Conservation (phyloP, 2,113 vertebrate genomes). For the Platichthys flesus region DNA sequence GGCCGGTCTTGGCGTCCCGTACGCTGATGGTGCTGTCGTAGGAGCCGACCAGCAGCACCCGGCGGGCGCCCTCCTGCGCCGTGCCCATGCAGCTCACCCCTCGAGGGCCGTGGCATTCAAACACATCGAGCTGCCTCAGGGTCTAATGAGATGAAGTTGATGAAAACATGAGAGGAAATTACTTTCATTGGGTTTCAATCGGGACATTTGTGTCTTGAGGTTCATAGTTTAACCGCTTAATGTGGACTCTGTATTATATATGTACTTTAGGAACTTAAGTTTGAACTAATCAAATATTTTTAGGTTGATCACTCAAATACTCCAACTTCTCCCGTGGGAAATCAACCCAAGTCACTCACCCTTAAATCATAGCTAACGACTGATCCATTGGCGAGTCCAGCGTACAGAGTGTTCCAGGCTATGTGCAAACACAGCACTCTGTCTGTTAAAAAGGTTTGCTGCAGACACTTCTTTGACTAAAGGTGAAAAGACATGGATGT, state of each 20-base stretch:
- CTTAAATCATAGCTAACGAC: conserved; percentile 90
- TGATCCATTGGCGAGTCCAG: conserved; percentile 90
- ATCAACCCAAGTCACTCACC: conserved; percentile 73
- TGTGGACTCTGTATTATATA: too few species aligned
- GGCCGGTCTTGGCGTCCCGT: conserved; percentile 90
- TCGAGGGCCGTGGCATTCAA: conserved; percentile 94
- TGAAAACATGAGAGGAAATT: not conserved
- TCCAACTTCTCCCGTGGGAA: not conserved
- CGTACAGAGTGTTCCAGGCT: conserved; percentile 91
- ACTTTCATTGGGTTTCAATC: too few species aligned
- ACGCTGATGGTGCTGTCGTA: conserved; percentile 97
- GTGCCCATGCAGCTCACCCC: conserved; percentile 94
- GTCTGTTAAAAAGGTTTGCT: conserved; percentile 87
- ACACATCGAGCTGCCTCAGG: conserved; percentile 88
- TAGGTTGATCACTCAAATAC: not conserved
- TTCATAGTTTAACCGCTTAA: too few species aligned
- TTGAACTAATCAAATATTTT: not conserved
- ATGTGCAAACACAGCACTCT: conserved; percentile 92
- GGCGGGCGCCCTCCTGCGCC: conserved; percentile 92
- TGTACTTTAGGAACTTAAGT: too few species aligned
- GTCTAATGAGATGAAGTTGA: conserved; percentile 76
- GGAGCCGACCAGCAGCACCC: conserved; percentile 93
- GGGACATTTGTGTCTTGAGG: too few species aligned
- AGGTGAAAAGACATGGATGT: not conserved
- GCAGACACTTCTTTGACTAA: conserved; percentile 86